phyloP scores from a whole-genome alignment of 2,888 invertebrate genomes.

The Tetranychus truncatus region DNA sequence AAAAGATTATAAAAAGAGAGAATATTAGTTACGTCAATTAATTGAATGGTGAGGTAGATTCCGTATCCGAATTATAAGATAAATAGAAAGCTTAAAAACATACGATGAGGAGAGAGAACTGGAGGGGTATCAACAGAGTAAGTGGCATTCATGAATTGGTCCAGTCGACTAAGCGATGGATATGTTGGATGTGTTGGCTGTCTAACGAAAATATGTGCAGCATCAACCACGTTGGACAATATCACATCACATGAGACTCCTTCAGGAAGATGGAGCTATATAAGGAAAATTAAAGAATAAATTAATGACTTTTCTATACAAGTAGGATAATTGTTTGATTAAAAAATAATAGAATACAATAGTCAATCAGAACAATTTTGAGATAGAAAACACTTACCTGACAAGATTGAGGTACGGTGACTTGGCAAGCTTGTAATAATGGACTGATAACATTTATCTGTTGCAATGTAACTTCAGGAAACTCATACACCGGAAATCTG shows the following conservation, averaged over 20 bases:
- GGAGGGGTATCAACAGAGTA: constrained; percentile 39
- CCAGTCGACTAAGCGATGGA: constrained; percentile 59
- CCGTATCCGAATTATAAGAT: neutral
- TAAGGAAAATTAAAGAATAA: constrained; percentile 11
- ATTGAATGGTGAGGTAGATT: neutral
- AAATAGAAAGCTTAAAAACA: neutral
- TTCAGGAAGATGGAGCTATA: constrained; percentile 66
- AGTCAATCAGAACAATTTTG: neutral
- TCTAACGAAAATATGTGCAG: constrained; percentile 80
- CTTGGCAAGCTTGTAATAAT: constrained; percentile 32
- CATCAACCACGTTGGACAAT: constrained; percentile 64
- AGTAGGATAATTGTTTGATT: too few relatives aligned
- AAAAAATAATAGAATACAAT: too few relatives aligned
- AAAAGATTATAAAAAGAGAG: neutral
- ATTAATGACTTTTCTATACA: constrained; percentile 26
- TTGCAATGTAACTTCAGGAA: constrained; percentile 56
- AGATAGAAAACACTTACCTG: constrained; percentile 34
- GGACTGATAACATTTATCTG: constrained; percentile 36
- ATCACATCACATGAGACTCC: constrained; percentile 81
- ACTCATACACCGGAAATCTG: constrained; percentile 61
- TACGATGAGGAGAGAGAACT: constrained; percentile 20
- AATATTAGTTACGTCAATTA: neutral
- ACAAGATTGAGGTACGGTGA: constrained; percentile 41
- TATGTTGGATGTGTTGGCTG: constrained; percentile 86
- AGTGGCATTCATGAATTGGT: constrained; percentile 55